Base-by-base conservation (phyloP, 35 echinoderm and acorn worm genomes). In the Hemicentrotus pulcherrimus region DNA sequence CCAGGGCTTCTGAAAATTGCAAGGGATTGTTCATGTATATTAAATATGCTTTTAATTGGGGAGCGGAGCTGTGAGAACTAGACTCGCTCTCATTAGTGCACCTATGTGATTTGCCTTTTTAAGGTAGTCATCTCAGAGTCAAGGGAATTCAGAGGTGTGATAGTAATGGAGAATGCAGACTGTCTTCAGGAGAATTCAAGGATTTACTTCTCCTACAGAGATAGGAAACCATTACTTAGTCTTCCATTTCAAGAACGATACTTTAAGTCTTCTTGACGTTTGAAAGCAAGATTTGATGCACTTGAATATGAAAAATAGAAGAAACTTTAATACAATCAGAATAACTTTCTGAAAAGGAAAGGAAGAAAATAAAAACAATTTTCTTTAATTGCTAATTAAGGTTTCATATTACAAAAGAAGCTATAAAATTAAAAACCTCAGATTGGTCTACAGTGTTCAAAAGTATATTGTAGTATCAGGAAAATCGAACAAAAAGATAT, bases 11-110 rank as follows among this genome's bases (percentile, higher is more conserved):
- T 93, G 91, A 93, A 93, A 93, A 93, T 93, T 93, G 91, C 91
- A 93, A 47, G 48, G 91, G 91, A 32, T 78, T 93, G 91, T 93
- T 93, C 91, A 93, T 93, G 48, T 93, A 93, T 93, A 93, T 93
- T 93, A 58, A 93, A 93, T 93, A 93, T 93, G 91, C 48, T 90
- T 90, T 90, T 90, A 90, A 90, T 90, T 90, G 88, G 88, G 46
- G 88, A 90, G 88, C 32, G 88, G n/a, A 90, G 88, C 88, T 90
- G 88, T 90, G 46, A 90, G 88, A 90, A 45, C 32, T 10, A 90
- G 30, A 78, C 65, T 78, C 22, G 6, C 65, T 78, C 65, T 78
- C 65, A 78, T 78, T 78, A 78, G 65, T 78, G 65, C 28, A 78
- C 65, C 65, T 78, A 78, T 78, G 65, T 78, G 65, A 78, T 78